Conservation (phyloP, 2,113 vertebrate species). For the Pelusios castaneus region DNA sequence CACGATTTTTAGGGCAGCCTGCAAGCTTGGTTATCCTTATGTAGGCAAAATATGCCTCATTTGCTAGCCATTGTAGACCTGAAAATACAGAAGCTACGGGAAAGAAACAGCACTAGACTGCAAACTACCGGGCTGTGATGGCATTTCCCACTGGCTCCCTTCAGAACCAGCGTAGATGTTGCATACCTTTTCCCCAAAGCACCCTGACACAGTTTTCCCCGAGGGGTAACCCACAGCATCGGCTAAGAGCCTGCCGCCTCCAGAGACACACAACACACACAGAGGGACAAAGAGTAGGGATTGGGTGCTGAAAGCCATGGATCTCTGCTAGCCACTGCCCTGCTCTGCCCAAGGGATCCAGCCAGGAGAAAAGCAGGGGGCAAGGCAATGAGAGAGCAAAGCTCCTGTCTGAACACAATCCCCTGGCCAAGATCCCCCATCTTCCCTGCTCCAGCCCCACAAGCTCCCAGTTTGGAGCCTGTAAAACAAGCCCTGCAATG, state of each 20-base stretch:
- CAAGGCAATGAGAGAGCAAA: background rate
- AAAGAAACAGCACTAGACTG: background rate
- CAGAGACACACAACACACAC: background rate
- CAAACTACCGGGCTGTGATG: background rate
- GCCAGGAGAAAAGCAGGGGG: background rate
- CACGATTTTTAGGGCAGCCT: too few species aligned
- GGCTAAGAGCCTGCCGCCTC: too few species aligned
- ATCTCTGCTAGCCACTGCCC: background rate
- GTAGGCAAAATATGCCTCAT: too few species aligned
- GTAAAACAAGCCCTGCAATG: slow-evolving; percentile 54
- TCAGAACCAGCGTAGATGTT: background rate
- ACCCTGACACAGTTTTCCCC: background rate
- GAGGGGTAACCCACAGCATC: background rate
- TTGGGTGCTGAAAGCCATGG: background rate
- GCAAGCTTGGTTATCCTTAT: too few species aligned
- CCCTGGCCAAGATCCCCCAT: too few species aligned
- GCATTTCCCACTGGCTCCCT: background rate
- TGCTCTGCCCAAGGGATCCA: background rate
- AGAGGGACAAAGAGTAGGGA: too few species aligned
- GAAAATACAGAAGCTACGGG: background rate
- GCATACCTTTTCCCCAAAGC: background rate
- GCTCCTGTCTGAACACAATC: background rate
- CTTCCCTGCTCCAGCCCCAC: background rate
- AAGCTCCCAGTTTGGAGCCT: background rate
- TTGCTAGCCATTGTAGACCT: too few species aligned